Evolutionary conservation across 2,888 invertebrate genomes (phyloP).

Genomic region (Chesias legatella): DNA sequence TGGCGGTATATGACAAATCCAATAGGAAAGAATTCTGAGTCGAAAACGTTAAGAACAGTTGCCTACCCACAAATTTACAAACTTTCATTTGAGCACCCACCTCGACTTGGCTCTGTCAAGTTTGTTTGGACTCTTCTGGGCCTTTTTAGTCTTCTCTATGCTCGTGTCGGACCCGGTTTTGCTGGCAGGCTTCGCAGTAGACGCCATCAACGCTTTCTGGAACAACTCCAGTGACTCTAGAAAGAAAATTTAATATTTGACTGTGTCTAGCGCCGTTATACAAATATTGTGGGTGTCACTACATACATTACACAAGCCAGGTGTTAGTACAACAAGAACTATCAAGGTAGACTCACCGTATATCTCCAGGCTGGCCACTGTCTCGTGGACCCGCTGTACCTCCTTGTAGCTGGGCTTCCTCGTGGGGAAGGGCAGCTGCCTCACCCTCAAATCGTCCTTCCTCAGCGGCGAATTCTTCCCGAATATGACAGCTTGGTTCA

Average conservation of each 20-base stretch:
- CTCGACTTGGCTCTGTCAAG: conserved; percentile 82
- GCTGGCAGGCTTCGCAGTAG: conserved; percentile 39
- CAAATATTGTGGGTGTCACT: background rate
- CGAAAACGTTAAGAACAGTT: too few species aligned
- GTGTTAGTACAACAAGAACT: background rate
- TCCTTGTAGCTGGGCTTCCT: conserved; percentile 90
- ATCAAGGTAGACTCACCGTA: conserved; percentile 82
- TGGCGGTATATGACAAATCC: too few species aligned
- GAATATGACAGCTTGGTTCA: conserved; percentile 86
- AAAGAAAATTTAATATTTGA: conserved; percentile 1
- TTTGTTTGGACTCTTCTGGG: conserved; percentile 51
- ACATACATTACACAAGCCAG: too few species aligned
- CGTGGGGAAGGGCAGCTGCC: conserved; percentile 90
- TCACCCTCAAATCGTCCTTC: conserved; percentile 81
- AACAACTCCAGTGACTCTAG: conserved; percentile 79
- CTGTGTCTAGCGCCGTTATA: too few species aligned
- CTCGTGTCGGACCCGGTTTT: conserved; percentile 50
- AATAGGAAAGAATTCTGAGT: too few species aligned
- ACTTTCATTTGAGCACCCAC: conserved; percentile 31
- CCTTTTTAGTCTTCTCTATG: conserved; percentile 49
- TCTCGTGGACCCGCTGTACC: conserved; percentile 86
- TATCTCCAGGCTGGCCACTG: conserved; percentile 83
- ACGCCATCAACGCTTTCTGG: conserved; percentile 61
- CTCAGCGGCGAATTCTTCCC: conserved; percentile 86
- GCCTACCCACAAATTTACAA: conserved; percentile 1